Base-by-base conservation (phyloP, 2,797 vertebrate genomes). In the Peromyscus eremicus region DNA sequence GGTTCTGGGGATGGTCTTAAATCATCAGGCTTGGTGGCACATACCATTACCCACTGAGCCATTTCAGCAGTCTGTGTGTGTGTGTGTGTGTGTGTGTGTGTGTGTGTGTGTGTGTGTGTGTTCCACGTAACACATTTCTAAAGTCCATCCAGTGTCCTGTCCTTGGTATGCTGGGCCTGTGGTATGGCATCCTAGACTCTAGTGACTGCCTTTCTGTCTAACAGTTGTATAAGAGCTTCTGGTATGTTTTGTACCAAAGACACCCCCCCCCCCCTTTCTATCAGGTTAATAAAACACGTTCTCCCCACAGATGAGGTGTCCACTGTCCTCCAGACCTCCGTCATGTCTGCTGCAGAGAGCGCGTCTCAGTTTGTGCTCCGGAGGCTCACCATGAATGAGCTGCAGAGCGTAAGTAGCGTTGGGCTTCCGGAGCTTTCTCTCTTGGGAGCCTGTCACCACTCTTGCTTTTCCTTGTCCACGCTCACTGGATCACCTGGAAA, bases 301-400 rank as follows among this genome's bases (percentile, higher is more conserved):
- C 0, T 91, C 97, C 92, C 87, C 40, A 52, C 98, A 99, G 99
- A 99, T 97, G 84, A 88, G 2, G 98, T 99, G 19, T 97, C 97
- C 46, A 1, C 91, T 43, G 96, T 98, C 91, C 94, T 99, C 71
- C 97, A 98, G 98, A 98, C 96, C 66, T 97, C 97, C 0, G 76
- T 99, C 92, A 68, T 98, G 82, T 95, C 96, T 60, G 62, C 98
- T 21, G 77, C 98, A 0, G 98, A 99, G 97, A 98, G 99, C 29
- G 46, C 99, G 97, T 98, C 99, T 96, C 98, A 99, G 94, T 99
- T 99, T 92, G 93, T 99, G 84, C 98, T 99, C 68, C 98, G 99
- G 81, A 98, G 96, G 77, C 98, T 99, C 62, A 99, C 98, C 85
- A 19, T 97, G 94, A 98, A 99, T 49, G 99, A 99, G 84, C 98